These are phyloP conservation scores for Tachysurus fulvidraco DNA, from an alignment of 2,113 vertebrate species.

Conservation along the genomic window DNA sequence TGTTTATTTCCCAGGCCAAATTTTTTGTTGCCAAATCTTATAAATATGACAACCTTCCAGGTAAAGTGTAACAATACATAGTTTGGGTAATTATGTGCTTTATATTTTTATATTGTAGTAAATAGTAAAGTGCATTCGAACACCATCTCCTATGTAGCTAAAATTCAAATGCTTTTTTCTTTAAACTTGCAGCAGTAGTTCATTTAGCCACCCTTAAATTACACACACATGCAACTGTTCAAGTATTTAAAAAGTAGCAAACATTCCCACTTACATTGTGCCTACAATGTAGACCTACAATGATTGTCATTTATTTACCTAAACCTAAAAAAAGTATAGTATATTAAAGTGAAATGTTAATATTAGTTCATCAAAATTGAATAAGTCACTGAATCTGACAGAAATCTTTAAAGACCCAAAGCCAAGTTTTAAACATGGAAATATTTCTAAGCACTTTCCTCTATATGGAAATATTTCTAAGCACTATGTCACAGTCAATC, in stretches of 20 bases:
- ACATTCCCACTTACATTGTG: constrained; percentile 37
- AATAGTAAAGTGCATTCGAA: neutral
- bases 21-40: neutral
- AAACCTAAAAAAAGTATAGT: neutral
- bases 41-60: neutral
- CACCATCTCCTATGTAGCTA: neutral
- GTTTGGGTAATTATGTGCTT: neutral
- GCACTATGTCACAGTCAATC: neutral
- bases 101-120: neutral
- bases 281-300: neutral
- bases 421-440: neutral
- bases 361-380: neutral
- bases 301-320: neutral
- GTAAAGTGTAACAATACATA: neutral
- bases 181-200: constrained; percentile 38
- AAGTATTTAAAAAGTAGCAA: constrained; percentile 2
- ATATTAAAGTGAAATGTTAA: neutral
- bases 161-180: neutral
- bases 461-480: neutral
- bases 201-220: constrained; percentile 18
- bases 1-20: neutral
- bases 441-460: neutral
- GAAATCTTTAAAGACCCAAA: neutral
- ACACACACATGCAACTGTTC: neutral
- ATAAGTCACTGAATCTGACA: neutral